phyloP scores from a whole-genome alignment of 2,888 invertebrate genomes.

The Aphodius granarius region DNA sequence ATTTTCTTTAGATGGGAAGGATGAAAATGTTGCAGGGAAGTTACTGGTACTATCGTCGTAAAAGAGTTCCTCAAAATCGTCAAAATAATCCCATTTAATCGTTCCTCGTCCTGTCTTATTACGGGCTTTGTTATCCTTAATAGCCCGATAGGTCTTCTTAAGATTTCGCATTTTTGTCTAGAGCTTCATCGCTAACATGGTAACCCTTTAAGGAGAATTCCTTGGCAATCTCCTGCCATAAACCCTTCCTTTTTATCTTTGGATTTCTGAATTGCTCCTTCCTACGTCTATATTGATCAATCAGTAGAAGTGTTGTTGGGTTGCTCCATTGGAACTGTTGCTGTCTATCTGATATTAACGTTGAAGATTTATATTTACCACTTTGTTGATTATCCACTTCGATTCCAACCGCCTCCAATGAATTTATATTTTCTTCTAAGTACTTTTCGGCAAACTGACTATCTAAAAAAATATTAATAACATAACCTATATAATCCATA shows the following conservation, averaged over 20 bases:
- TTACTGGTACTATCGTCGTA: neutral
- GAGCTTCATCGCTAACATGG: neutral
- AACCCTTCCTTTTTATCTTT: neutral
- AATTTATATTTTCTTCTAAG: too few relatives aligned
- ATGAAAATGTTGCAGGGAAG: neutral
- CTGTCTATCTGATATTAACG: neutral
- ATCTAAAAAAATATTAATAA: too few relatives aligned
- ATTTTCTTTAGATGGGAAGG: neutral
- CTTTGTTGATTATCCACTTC: neutral
- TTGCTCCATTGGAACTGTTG: neutral
- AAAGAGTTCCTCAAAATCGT: neutral
- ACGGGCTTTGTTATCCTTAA: too few relatives aligned
- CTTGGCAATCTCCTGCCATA: neutral
- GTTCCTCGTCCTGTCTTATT: too few relatives aligned
- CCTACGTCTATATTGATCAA: too few relatives aligned
- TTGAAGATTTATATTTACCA: neutral
- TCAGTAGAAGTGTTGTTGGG: neutral
- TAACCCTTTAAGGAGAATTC: too few relatives aligned
- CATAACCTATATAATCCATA: too few relatives aligned
- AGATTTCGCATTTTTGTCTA: neutral
- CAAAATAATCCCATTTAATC: neutral
- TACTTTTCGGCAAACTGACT: too few relatives aligned
- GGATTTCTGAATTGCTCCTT: neutral
- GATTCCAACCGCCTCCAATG: too few relatives aligned
- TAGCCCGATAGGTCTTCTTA: too few relatives aligned